Conservation (phyloP, 2,113 vertebrate species). For the Platysternon megacephalum region DNA sequence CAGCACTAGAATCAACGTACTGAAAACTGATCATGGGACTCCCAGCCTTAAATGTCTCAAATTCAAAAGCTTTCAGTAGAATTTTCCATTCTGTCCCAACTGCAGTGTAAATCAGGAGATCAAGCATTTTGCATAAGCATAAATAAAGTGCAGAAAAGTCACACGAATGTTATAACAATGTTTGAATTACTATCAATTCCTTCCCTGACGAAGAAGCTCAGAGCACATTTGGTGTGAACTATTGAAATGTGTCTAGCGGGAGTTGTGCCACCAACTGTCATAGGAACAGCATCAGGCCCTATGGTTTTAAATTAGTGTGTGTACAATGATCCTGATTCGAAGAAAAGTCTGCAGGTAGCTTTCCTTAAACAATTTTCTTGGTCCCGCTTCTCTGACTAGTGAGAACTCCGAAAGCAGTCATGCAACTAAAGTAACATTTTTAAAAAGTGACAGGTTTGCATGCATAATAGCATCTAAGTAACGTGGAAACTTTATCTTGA, state of each 20-base stretch:
- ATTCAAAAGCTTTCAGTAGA: not conserved
- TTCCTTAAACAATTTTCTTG: not conserved
- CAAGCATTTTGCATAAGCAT: not conserved
- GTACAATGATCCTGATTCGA: not conserved
- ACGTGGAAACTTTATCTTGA: not conserved
- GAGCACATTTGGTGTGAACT: not conserved
- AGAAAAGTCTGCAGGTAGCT: not conserved
- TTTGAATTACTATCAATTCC: not conserved
- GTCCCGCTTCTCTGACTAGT: not conserved
- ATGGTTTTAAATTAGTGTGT: not conserved
- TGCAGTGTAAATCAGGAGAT: not conserved
- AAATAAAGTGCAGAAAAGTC: not conserved
- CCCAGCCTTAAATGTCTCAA: not conserved
- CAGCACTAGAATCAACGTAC: not conserved
- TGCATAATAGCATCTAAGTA: not conserved
- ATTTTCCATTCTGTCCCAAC: not conserved
- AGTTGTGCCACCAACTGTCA: not conserved
- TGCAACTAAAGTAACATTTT: not conserved
- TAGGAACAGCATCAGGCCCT: not conserved
- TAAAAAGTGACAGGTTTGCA: not conserved
- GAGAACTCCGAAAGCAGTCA: not conserved
- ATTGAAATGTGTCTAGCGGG: not conserved
- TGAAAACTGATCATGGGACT: not conserved
- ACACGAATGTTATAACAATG: not conserved
- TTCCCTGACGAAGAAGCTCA: not conserved